Conservation (phyloP, 2,888 invertebrate species). For the Crepidodera aurea region DNA sequence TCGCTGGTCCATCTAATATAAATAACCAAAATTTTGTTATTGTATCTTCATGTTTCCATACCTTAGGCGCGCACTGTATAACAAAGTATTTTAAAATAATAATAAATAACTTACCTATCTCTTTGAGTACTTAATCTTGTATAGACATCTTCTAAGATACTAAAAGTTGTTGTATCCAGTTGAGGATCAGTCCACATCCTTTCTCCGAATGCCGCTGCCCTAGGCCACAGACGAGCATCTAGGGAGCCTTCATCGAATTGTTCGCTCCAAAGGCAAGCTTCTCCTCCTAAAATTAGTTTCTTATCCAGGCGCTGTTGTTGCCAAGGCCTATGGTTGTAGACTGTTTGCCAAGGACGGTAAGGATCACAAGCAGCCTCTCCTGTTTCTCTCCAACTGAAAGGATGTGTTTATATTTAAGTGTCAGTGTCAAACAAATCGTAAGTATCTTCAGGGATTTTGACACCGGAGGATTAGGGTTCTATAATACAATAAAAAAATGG, state of each 20-base stretch:
- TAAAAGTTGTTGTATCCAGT: constrained; percentile 50
- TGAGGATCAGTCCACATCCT: constrained; percentile 76
- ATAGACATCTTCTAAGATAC: constrained; percentile 72
- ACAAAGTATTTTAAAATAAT: not conserved
- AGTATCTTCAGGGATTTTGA: too few relatives aligned
- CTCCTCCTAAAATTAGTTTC: constrained; percentile 72
- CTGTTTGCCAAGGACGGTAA: constrained; percentile 86
- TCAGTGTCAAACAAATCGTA: too few relatives aligned
- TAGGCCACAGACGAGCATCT: constrained; percentile 84
- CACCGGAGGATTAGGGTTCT: too few relatives aligned
- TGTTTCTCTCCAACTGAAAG: constrained; percentile 76
- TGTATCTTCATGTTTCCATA: too few relatives aligned
- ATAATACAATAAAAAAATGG: too few relatives aligned
- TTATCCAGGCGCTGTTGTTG: constrained; percentile 61
- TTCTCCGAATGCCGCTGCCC: constrained; percentile 83
- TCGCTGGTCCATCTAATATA: too few relatives aligned
- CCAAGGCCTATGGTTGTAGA: constrained; percentile 86
- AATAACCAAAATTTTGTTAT: too few relatives aligned
- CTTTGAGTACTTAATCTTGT: constrained; percentile 73
- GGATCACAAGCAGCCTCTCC: constrained; percentile 88
- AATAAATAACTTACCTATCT: constrained; percentile 62
- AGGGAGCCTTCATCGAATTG: constrained; percentile 78
- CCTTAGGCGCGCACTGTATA: too few relatives aligned
- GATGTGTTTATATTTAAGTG: not conserved
- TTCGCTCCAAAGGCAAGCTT: constrained; percentile 87